A percentile compares a stretch with the other conserved stretches of the same genome.
Evolutionary conservation across 2,797 vertebrate species (phyloP).

Genomic region (Mormyrops boulengeri): DNA sequence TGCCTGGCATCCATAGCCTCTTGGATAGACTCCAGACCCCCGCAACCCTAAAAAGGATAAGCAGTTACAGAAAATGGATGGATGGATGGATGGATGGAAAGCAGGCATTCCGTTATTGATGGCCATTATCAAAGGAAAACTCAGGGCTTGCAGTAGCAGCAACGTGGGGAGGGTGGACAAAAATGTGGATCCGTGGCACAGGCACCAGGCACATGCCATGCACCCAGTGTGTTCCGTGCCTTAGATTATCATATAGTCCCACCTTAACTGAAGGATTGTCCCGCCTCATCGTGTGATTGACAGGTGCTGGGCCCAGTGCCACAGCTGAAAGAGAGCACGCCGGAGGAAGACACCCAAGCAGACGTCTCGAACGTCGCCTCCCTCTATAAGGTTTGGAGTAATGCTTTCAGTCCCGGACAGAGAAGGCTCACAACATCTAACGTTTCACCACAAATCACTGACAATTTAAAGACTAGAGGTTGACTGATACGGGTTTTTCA

Average conservation of each 20-base stretch:
- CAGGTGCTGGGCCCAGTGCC: constrained; percentile 65
- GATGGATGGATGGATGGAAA: not conserved
- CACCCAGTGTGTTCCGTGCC: not conserved
- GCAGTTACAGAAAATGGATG: not conserved
- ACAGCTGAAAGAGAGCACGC: constrained; percentile 52
- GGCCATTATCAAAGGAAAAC: not conserved
- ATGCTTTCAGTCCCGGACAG: not conserved
- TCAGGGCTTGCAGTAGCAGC: not conserved
- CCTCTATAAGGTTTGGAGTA: constrained; percentile 56
- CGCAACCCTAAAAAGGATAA: not conserved
- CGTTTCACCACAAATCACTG: not conserved
- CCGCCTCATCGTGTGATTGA: not conserved
- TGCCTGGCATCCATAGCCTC: not conserved
- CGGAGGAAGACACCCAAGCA: constrained; percentile 58
- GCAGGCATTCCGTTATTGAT: not conserved
- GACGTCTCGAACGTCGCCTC: constrained; percentile 48
- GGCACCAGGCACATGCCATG: not conserved
- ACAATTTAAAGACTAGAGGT: not conserved
- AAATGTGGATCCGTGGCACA: not conserved
- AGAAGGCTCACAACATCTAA: not conserved
- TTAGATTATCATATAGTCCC: not conserved
- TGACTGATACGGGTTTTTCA: not conserved
- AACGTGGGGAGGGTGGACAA: not conserved
- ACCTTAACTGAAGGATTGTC: not conserved
- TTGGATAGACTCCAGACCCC: not conserved